Conservation (phyloP, 2,113 vertebrate species). For the Dipodomys ordii region DNA sequence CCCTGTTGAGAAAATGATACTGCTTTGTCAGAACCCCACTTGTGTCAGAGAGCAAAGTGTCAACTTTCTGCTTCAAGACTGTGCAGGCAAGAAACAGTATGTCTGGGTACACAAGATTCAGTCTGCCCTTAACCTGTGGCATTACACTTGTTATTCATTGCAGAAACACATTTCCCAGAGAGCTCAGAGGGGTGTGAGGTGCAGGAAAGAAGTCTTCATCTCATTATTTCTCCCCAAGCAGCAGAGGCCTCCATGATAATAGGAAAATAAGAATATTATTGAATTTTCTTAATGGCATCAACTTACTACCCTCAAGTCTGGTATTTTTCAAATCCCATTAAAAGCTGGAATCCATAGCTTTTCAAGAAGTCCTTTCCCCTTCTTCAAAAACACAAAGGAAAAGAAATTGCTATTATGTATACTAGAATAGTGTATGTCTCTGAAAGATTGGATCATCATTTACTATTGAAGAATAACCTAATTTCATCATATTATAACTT, state of each 20-base stretch:
- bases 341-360: constrained; percentile 35
- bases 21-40: constrained; percentile 81
- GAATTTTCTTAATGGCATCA: constrained; percentile 70
- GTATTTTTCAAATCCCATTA: constrained; percentile 69
- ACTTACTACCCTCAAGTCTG: constrained; percentile 55
- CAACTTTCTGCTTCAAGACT: constrained; percentile 82
- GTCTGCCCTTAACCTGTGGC: constrained; percentile 73
- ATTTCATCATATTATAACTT: constrained; percentile 52
- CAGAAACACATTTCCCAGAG: constrained; percentile 66
- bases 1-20: constrained; percentile 75
- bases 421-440: not conserved
- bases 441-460: constrained; percentile 60
- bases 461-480: constrained; percentile 42
- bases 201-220: constrained; percentile 62
- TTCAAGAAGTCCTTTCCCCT: constrained; percentile 3
- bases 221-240: constrained; percentile 64
- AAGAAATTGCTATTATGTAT: constrained; percentile 22
- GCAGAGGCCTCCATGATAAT: constrained; percentile 68
- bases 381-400: constrained; percentile 55
- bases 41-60: constrained; percentile 78
- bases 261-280: constrained; percentile 74
- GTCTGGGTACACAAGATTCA: constrained; percentile 70
- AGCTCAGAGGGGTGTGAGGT: constrained; percentile 54
- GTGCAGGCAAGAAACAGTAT: constrained; percentile 68
- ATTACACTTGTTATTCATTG: constrained; percentile 48